Evolutionary conservation across 2,797 vertebrate species (phyloP), one percentile per base, ranked within the genome.

Genomic region (Natrix natrix): DNA sequence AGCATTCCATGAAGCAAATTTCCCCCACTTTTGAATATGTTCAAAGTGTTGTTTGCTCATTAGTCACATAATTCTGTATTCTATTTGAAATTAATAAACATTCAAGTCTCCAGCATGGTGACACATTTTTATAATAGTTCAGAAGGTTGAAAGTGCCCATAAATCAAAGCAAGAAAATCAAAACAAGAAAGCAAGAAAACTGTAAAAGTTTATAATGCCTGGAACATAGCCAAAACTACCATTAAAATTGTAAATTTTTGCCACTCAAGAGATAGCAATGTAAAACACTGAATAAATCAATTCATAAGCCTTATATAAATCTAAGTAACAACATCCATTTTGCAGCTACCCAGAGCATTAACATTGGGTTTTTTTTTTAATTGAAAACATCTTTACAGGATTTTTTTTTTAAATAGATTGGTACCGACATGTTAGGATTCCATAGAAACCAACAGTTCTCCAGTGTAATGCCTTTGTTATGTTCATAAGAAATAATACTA

Each of bases 171-270:
- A 1, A 93, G 94, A 91, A 96, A 95, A 95, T 94, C 13, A 93
- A 93, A 96, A 93, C 87, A 94, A 87, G 93, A 94, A 93, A 94
- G 48, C 6, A 92, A 87, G 95, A 95, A 96, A 94, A 26, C 1
- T 91, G 92, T 94, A 92, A 92, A 94, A 95, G 8, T 22, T 94
- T 94, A 95, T 91, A 96, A 94, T 93, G 48, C 91, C 97, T 97
- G 96, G 94, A 94, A 94, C 87, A 69, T 63, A 95, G 87, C 95
- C 97, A 97, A 92, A 97, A 94, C 95, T 91, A 93, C 95, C 95
- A 98, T 97, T 97, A 96, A 96, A 96, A 90, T 94, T 96, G 92
- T 97, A 97, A 97, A 96, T 97, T 97, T 48, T 95, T 60, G 88
- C 86, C 78, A 93, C 92, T 96, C 96, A 94, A 93, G 93, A 96